Evolutionary conservation across 2,888 invertebrate genomes (phyloP).

Genomic region (Meteorus colon): DNA sequence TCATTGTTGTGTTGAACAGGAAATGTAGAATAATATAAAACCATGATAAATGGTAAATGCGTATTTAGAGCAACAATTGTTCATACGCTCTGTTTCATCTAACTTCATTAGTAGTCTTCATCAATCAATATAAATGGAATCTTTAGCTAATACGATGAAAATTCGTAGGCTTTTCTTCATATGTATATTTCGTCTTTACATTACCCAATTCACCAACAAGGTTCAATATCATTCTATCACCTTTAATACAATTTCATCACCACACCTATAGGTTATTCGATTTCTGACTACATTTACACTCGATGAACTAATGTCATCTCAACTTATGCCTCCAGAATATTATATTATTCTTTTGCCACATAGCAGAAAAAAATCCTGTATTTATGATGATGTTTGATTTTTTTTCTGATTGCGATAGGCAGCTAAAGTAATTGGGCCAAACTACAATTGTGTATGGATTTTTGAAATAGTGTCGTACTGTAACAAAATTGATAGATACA

Average conservation of each 20-base stretch:
- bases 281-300: neutral
- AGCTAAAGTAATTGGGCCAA: too few relatives aligned
- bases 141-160: neutral
- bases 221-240: neutral
- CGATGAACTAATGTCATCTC: neutral
- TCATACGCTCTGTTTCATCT: neutral
- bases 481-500: too few relatives aligned
- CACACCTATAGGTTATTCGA: neutral
- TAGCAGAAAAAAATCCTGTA: neutral
- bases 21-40: neutral
- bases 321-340: neutral
- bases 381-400: too few relatives aligned
- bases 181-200: neutral
- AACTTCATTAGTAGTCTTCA: neutral
- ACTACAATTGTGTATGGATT: too few relatives aligned
- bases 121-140: slow-evolving; percentile 13
- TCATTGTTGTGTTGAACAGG: too few relatives aligned
- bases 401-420: too few relatives aligned
- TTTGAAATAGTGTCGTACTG: too few relatives aligned
- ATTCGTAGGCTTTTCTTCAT: neutral
- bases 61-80: slow-evolving; percentile 40
- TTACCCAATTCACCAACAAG: too few relatives aligned
- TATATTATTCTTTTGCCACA: neutral
- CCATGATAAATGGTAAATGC: neutral
- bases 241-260: neutral